Conservation (phyloP, 2,113 vertebrate species). For the Ancistrus triradiatus region DNA sequence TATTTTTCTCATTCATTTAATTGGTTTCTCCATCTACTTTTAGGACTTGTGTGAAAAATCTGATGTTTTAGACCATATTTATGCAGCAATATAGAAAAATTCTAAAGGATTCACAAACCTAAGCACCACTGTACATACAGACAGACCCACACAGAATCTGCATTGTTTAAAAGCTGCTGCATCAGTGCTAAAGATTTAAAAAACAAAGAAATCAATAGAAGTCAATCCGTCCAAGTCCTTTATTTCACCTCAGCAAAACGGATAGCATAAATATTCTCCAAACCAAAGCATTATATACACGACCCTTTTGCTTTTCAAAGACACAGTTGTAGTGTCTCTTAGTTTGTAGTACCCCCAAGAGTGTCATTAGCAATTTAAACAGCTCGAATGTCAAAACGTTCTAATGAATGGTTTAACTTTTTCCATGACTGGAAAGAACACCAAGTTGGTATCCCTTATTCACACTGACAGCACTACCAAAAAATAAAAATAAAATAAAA, state of each 20-base stretch:
- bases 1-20: no score
- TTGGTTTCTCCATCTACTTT: no score
- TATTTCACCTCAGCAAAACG: constrained; percentile 21
- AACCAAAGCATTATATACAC: constrained; percentile 26
- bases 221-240: constrained; percentile 8
- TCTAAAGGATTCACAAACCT: no score
- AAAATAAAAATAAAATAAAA: constrained; percentile 45
- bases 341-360: not conserved
- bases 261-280: constrained; percentile 25
- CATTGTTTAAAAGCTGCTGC: not conserved
- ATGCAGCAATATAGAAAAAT: no score
- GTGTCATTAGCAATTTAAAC: constrained; percentile 5
- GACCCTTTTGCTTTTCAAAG: constrained; percentile 1
- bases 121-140: no score
- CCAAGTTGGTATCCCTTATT: constrained; percentile 42
- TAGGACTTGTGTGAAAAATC: no score
- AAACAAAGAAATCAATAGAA: not conserved
- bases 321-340: not conserved
- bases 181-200: not conserved
- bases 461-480: constrained; percentile 48
- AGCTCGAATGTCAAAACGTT: not conserved
- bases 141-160: no score
- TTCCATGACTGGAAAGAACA: constrained; percentile 3
- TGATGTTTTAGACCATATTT: no score
- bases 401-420: constrained; percentile 8